phyloP scores from a whole-genome alignment of 2,888 invertebrate species.

The Rotaria socialis region DNA sequence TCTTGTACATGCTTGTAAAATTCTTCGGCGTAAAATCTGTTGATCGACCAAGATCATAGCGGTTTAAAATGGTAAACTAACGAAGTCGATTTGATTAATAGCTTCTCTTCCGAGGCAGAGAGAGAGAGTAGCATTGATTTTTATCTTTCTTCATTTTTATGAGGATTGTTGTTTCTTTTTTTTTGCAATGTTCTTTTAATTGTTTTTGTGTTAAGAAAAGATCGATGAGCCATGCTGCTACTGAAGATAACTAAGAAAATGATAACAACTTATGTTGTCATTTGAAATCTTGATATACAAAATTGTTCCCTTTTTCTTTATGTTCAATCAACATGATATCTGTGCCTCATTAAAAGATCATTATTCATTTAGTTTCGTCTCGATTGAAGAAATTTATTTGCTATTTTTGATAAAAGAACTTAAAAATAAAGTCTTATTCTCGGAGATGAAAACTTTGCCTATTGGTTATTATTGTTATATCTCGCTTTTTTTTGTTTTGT shows the following conservation, averaged over 20 bases:
- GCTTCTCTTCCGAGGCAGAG: neutral
- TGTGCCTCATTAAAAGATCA: constrained; percentile 7
- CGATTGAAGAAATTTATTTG: too few species aligned
- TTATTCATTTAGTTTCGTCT: neutral
- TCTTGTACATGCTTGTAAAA: too few species aligned
- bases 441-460: neutral
- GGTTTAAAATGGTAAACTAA: neutral
- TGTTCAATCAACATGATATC: neutral
- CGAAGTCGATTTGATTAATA: neutral
- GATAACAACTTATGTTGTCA: neutral
- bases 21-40: too few species aligned
- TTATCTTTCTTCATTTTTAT: neutral
- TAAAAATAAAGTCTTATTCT: neutral
- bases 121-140: neutral
- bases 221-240: neutral
- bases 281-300: neutral
- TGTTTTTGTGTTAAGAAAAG: neutral
- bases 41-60: too few species aligned
- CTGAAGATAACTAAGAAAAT: neutral
- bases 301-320: neutral
- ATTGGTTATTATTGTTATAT: neutral
- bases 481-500: neutral
- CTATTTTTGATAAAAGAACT: too few species aligned
- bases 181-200: constrained; percentile 21
- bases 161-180: neutral